phyloP scores from a whole-genome alignment of 1,140 invertebrate species.

The Bombus vancouverensis region DNA sequence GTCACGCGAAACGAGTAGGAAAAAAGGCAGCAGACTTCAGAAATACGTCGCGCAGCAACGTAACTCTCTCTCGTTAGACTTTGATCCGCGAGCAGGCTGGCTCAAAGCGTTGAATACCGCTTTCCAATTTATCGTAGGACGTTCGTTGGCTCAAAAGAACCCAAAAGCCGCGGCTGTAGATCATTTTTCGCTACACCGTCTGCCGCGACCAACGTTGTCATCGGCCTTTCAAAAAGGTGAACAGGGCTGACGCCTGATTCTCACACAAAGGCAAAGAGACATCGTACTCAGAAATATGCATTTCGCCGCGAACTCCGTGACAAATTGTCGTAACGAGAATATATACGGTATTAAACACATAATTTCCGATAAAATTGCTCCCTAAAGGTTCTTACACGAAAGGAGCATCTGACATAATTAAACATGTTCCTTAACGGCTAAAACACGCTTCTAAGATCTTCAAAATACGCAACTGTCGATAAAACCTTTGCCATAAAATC shows the following conservation, averaged over 20 bases:
- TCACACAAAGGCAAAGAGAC: background rate
- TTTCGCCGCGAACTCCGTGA: background rate
- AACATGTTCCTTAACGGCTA: too few relatives aligned
- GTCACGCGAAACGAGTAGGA: background rate
- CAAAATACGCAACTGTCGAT: too few relatives aligned
- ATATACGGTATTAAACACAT: background rate
- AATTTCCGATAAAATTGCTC: too few relatives aligned
- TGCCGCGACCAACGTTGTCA: constrained; percentile 14
- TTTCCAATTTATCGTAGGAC: constrained; percentile 41
- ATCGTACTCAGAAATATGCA: background rate
- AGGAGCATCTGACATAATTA: too few relatives aligned
- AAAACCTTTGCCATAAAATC: too few relatives aligned
- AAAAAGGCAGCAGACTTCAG: background rate
- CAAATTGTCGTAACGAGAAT: background rate
- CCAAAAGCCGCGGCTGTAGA: background rate
- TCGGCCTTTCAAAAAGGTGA: constrained; percentile 6
- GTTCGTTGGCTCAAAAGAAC: constrained; percentile 18
- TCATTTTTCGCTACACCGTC: constrained; percentile 18
- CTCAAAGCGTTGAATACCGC: constrained; percentile 21
- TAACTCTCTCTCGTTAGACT: constrained; percentile 15
- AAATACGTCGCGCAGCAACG: background rate
- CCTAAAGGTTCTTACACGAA: too few relatives aligned
- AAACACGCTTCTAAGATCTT: too few relatives aligned
- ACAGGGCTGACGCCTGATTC: background rate
- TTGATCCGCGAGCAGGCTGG: constrained; percentile 15